Evolutionary conservation across 2,888 invertebrate genomes (phyloP), one percentile per base, ranked within the genome.

Genomic region (Troides oblongomaculatus): DNA sequence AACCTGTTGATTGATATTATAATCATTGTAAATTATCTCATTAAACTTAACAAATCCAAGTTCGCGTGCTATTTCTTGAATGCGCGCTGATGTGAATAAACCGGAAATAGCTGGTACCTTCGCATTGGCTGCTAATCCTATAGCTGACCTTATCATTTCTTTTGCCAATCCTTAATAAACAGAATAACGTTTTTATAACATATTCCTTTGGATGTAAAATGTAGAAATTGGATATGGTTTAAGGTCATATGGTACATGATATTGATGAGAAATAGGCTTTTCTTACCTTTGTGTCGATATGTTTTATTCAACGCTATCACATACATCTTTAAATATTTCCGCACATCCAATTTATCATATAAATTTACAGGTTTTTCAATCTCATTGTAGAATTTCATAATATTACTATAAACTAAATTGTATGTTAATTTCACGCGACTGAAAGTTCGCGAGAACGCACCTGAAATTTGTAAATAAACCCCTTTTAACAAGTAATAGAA

Each of bases 241-340:
- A 25, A 2, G 25, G 25, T 25, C 25, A 25, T 25, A 25, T 25
- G 25, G 25, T 25, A 25, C 25, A 4, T 25, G 30, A 30, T 30
- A 3, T 30, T 5, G 30, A 30, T 30, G 30, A 0, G 30, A 30
- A 30, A 30, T 30, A 4, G 18, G 39, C 7, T 50, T 25, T 21
- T 71, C 79, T 72, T 66, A 92, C 93, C 93, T 83, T 90, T 79
- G 79, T 92, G 92, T 17, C 92, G 81, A 50, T 91, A 93, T 62
- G 89, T 80, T 2, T 79, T 75, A 72, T 90, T 89, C 68, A 93
- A 70, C 0, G 88, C 89, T n/a, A 93, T n/a, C 0, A 87, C 68
- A 72, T 92, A 93, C 1, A 93, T 81, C 74, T 93, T 93, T 53
- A 93, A 84, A 71, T 92, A 93, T 57, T 83, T 81, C 67, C 74